A percentile compares a stretch with the other conserved stretches of the same genome.
Evolutionary conservation across 1,140 invertebrate genomes (phyloP).

Genomic region (Periplaneta americana): DNA sequence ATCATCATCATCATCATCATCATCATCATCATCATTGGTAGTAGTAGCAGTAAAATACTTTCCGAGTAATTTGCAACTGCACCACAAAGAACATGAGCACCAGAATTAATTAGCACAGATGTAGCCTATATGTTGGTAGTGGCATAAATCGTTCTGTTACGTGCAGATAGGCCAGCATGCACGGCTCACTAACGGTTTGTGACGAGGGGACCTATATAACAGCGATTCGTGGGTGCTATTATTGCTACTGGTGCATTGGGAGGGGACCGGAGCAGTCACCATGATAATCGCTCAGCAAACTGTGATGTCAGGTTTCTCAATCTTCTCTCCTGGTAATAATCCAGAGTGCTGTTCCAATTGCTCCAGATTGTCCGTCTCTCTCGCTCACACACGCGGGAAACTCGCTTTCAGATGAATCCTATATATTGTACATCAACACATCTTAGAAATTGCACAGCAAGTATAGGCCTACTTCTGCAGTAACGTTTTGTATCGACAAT

Average conservation of each 20-base stretch:
- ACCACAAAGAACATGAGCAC: too few species aligned
- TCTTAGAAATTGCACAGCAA: too few species aligned
- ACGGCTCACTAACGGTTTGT: neutral
- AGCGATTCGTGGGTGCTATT: neutral
- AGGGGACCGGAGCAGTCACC: neutral
- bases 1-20: neutral
- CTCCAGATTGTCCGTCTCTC: neutral
- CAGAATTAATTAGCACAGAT: too few species aligned
- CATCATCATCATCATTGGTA: neutral
- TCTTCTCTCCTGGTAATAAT: neutral
- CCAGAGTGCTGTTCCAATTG: neutral
- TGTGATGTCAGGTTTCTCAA: neutral
- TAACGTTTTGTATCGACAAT: too few species aligned
- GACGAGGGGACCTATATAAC: neutral
- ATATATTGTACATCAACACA: too few species aligned
- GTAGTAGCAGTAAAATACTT: neutral
- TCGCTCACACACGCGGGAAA: neutral
- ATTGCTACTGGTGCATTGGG: neutral
- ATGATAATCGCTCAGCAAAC: neutral
- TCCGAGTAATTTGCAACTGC: neutral
- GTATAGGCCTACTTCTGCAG: too few species aligned
- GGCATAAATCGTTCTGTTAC: neutral
- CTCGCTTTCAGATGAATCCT: too few species aligned
- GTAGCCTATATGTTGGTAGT: neutral
- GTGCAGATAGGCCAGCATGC: neutral